These are phyloP conservation scores for Thalassaphorura encarpata DNA, from an alignment of 1,140 invertebrate species.

Conservation along the genomic window DNA sequence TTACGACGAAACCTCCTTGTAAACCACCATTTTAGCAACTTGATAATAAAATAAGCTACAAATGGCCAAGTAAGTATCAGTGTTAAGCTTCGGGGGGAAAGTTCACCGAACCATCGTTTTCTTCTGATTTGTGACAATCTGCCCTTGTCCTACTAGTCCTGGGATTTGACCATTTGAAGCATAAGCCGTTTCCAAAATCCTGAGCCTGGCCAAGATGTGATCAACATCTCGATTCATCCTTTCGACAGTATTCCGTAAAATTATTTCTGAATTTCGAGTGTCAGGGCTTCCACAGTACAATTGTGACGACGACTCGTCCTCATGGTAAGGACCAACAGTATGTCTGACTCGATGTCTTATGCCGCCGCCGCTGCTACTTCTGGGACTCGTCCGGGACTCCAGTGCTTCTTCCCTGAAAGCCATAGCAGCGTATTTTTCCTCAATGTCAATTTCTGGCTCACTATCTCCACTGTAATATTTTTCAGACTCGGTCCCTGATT, in stretches of 20 bases:
- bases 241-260: slow-evolving; percentile 23
- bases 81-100: slow-evolving; percentile 11
- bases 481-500: slow-evolving; percentile 25
- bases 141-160: too few species aligned
- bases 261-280: background rate
- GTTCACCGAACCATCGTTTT: slow-evolving; percentile 9
- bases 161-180: slow-evolving; percentile 9
- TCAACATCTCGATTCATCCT: slow-evolving; percentile 30
- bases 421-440: background rate
- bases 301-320: background rate
- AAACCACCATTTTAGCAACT: slow-evolving; percentile 22
- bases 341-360: too few species aligned
- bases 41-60: slow-evolving; percentile 27
- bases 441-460: slow-evolving; percentile 22
- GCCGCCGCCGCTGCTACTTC: too few species aligned
- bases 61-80: slow-evolving; percentile 30
- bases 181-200: slow-evolving; percentile 31
- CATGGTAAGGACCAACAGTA: too few species aligned
- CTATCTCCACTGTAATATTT: slow-evolving; percentile 32
- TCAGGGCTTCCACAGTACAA: background rate
- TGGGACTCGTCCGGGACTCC: too few species aligned
- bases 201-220: slow-evolving; percentile 27
- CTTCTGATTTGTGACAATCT: background rate
- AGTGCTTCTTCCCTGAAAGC: background rate
- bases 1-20: slow-evolving; percentile 8